Conservation (phyloP, 1,140 invertebrate genomes). For the Eurosta solidaginis region DNA sequence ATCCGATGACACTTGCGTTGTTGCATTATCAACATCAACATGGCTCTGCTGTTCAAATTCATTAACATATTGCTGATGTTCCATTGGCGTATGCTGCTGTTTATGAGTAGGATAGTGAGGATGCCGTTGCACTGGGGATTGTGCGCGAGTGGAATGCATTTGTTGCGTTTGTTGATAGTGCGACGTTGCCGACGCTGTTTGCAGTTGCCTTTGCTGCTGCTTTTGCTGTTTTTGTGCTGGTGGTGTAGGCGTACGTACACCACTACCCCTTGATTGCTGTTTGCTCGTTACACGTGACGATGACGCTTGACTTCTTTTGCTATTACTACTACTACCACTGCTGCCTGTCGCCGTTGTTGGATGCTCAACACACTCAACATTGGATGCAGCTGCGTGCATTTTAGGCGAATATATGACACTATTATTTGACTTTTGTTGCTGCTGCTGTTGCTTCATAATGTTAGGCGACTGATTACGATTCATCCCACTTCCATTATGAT, state of each 20-base stretch:
- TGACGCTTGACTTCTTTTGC: conserved; percentile 35
- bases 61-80: too few relatives aligned
- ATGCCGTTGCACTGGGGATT: conserved; percentile 13
- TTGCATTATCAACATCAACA: too few relatives aligned
- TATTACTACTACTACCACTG: conserved; percentile 38
- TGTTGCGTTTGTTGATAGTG: conserved; percentile 30
- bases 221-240: conserved; percentile 33
- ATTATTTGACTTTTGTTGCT: conserved; percentile 25
- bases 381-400: not conserved
- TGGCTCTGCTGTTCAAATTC: too few relatives aligned
- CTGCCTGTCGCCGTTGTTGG: not conserved
- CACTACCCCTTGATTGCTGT: conserved; percentile 10
- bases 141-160: conserved; percentile 24
- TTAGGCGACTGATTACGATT: not conserved
- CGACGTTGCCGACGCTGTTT: conserved; percentile 33
- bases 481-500: not conserved
- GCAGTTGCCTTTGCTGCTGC: conserved; percentile 30
- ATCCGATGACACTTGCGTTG: not conserved
- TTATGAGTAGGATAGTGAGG: conserved; percentile 29
- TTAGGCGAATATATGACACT: conserved; percentile 27
- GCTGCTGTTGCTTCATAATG: conserved; percentile 25
- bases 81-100: too few relatives aligned
- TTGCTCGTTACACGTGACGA: conserved; percentile 33
- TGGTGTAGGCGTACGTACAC: conserved; percentile 34
- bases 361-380: not conserved